Base-by-base conservation (phyloP, 92 coral and sea anemone species). In the Hydrozoanthus gracilis region DNA sequence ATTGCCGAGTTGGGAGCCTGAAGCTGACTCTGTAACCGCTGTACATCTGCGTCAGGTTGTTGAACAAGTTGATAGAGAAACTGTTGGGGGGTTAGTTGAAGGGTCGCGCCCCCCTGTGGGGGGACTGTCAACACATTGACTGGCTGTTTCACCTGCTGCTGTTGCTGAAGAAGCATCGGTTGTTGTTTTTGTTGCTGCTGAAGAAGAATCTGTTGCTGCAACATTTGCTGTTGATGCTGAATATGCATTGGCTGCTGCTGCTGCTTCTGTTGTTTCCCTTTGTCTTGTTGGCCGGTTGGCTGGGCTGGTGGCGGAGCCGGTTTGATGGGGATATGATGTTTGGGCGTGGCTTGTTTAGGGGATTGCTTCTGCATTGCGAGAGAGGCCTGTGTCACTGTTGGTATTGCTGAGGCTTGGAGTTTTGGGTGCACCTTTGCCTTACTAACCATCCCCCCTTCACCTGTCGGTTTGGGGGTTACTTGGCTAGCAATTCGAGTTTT, bases 91-190 rank as follows among this genome's bases (percentile, higher is more conserved):
- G 88, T 87, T 44, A 79, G 87, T 52, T 88, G 90, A 39, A 88
- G 88, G 85, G 87, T 87, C 13, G 60, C 16, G 4, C 87, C 77
- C 1, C 82, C 73, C 83, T 85, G 72, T 10, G 73, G 50, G 48
- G 95, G 82, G 79, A 93, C 90, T 45, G 95, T 95, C 18, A 93
- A 93, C 44, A 91, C 92, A 20, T 89, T 74, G 18, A 90, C 87
- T 46, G 88, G 89, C 68, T 87, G 93, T 60, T 90, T 87, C 46
- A 67, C 58, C 74, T 77, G 91, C 54, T 83, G 92, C 50, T 89
- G 92, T 39, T 92, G 93, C 50, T 74, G 84, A 67, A 89, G 92
- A 14, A 49, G 77, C 35, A 58, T 18, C 86, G 86, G 65, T 83
- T 87, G 93, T 3, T 87, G 86, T 39, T 82, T 83, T 13, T 83